Percentiles rank a stretch among this genome's conserved stretches.
These are phyloP conservation scores for Echinarachnius parma DNA, from an alignment of 53 echinoderm and acorn worm genomes.

Conservation along the genomic window DNA sequence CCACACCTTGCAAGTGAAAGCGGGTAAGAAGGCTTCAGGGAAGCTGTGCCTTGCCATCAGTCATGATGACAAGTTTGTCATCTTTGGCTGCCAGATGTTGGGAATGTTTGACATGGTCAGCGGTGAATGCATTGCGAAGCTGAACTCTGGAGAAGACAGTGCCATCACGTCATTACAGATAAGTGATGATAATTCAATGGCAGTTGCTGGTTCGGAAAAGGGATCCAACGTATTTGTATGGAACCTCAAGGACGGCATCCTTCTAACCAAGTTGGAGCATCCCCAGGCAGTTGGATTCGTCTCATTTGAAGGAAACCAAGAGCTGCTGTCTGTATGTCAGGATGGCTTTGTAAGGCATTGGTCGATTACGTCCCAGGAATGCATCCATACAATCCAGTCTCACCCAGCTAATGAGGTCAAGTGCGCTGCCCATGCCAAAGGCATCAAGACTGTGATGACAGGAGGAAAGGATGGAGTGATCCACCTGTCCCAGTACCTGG, in stretches of 20 bases:
- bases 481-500: slow-evolving; percentile 28
- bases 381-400: slow-evolving; percentile 27
- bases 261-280: slow-evolving; percentile 28
- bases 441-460: slow-evolving; percentile 22
- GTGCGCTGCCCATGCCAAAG: not conserved
- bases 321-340: slow-evolving; percentile 44
- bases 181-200: not conserved
- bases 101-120: slow-evolving; percentile 58
- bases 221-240: slow-evolving; percentile 55
- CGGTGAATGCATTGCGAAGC: slow-evolving; percentile 53
- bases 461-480: slow-evolving; percentile 52
- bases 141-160: slow-evolving; percentile 46
- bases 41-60: slow-evolving; percentile 39
- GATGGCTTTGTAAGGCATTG: slow-evolving; percentile 65
- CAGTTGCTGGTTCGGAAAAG: slow-evolving; percentile 51
- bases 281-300: slow-evolving; percentile 29
- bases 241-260: slow-evolving; percentile 43
- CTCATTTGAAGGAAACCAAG: not conserved
- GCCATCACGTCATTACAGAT: slow-evolving; percentile 50
- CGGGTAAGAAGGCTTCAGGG: slow-evolving; percentile 15
- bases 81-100: slow-evolving; percentile 61
- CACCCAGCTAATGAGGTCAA: slow-evolving; percentile 38
- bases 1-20: slow-evolving; percentile 63
- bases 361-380: slow-evolving; percentile 53
- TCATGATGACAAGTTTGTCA: slow-evolving; percentile 47